Conservation (phyloP, 2,888 invertebrate species). For the Pharmacophagus antenor region DNA sequence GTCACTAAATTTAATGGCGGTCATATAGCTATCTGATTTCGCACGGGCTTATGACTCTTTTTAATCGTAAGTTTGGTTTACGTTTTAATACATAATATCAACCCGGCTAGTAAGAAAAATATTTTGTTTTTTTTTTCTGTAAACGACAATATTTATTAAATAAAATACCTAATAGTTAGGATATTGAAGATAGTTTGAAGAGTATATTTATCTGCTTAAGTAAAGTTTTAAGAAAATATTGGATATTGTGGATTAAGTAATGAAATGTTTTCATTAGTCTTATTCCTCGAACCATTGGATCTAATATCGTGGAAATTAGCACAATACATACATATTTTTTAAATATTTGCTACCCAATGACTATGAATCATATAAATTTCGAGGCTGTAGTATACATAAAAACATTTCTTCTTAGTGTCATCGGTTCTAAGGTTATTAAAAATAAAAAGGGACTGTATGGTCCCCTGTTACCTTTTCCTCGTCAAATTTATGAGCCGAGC, state of each 20-base stretch:
- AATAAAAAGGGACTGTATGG: not conserved
- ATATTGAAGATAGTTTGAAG: not conserved
- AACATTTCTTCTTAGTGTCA: not conserved
- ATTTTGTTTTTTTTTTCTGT: too few species aligned
- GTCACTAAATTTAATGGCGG: constrained; percentile 24
- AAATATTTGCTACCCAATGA: not conserved
- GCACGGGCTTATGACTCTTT: constrained; percentile 22
- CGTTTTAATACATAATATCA: constrained; percentile 2
- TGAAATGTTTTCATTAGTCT: too few species aligned
- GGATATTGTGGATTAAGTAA: too few species aligned
- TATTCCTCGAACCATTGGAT: too few species aligned
- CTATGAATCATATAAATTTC: not conserved
- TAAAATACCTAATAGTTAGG: not conserved
- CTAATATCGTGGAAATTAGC: too few species aligned
- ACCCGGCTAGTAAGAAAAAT: not conserved
- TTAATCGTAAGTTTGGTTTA: not conserved
- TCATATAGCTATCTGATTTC: constrained; percentile 17
- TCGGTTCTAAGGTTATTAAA: not conserved
- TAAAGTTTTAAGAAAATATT: too few species aligned
- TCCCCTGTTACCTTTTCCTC: not conserved
- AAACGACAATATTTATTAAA: not conserved
- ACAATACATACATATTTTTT: too few species aligned
- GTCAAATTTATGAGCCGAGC: not conserved
- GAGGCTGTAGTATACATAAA: not conserved
- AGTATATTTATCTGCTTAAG: too few species aligned